A percentile compares a stretch with the other conserved stretches of the same genome.
Conservation (phyloP, 23 tunicate genomes). For the Oikopleura dioica region DNA sequence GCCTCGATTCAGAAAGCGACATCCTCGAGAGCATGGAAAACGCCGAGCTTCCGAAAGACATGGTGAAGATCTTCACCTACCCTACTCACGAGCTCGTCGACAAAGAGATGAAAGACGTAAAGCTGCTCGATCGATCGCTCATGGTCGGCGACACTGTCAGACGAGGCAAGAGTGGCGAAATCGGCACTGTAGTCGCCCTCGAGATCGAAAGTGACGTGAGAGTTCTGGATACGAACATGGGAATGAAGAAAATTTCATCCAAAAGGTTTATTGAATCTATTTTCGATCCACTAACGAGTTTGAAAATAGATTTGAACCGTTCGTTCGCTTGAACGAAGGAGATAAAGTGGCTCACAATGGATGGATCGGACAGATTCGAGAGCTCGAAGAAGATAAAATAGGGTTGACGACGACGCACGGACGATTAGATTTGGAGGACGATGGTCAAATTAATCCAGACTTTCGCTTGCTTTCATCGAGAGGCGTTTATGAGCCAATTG, state of each 20-base stretch:
- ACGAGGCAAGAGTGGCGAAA: background rate
- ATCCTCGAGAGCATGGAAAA: background rate
- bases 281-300: too few species aligned
- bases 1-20: slow-evolving; percentile 1
- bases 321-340: background rate
- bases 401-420: background rate
- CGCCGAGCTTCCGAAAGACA: background rate
- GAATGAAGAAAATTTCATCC: background rate
- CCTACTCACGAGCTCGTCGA: background rate
- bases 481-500: background rate
- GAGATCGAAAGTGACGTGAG: background rate
- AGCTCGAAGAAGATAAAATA: background rate
- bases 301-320: background rate
- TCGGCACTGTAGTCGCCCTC: background rate
- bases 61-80: background rate
- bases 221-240: background rate
- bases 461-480: background rate
- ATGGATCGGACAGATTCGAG: slow-evolving; percentile 1
- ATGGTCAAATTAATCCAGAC: background rate
- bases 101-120: background rate
- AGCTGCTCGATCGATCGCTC: background rate
- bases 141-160: background rate
- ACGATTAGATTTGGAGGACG: background rate
- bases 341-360: slow-evolving; percentile 4
- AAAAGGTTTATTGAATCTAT: too few species aligned